These are phyloP conservation scores for Ctena decussata DNA, from an alignment of 2,888 invertebrate species.

Conservation along the genomic window DNA sequence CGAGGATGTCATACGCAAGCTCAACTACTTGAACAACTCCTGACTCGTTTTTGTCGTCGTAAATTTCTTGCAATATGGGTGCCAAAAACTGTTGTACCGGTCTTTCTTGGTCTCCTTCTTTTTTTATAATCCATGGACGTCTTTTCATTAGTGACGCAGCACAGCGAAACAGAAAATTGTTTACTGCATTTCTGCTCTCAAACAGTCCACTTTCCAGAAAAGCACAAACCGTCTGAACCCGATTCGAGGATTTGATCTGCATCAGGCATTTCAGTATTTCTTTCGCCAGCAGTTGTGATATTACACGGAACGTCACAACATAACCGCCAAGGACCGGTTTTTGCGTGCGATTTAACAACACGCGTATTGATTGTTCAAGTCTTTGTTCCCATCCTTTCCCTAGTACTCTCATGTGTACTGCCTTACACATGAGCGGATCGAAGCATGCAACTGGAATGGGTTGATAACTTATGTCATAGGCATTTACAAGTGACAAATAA, in stretches of 20 bases:
- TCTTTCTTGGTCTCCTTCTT: neutral
- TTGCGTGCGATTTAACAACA: neutral
- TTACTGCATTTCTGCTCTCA: neutral
- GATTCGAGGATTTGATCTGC: neutral
- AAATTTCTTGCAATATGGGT: neutral
- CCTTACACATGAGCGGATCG: neutral
- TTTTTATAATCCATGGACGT: neutral
- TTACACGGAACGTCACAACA: neutral
- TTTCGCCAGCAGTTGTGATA: neutral
- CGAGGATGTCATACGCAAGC: neutral
- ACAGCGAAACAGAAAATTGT: neutral
- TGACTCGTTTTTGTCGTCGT: neutral
- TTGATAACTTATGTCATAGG: neutral
- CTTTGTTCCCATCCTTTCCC: neutral
- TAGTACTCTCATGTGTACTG: neutral
- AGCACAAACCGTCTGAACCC: neutral
- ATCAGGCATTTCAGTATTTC: neutral
- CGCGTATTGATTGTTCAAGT: neutral
- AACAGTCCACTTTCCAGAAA: neutral
- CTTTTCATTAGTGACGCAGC: neutral
- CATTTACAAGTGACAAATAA: neutral
- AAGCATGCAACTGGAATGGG: neutral
- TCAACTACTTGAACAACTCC: neutral
- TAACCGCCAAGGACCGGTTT: neutral
- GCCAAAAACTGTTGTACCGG: neutral